Evolutionary conservation across 2,797 vertebrate species (phyloP).

Genomic region (Scleropages formosus): DNA sequence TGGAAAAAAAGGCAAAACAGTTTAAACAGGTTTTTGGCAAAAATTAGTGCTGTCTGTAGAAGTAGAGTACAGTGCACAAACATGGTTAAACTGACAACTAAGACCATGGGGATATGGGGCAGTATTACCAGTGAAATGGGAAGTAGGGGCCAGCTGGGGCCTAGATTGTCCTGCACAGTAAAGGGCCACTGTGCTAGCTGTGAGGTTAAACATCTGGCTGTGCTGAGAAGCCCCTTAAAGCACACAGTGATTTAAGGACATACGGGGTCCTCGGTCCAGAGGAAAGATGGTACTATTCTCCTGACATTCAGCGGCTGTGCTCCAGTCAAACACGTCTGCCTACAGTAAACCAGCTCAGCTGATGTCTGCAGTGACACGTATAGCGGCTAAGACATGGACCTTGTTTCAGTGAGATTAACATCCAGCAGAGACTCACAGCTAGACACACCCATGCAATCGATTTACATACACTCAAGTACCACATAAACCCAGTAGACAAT

Average conservation of each 20-base stretch:
- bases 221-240: conserved; percentile 41
- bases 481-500: conserved; percentile 47
- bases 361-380: conserved; percentile 37
- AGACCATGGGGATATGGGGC: not conserved
- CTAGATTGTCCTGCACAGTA: conserved; percentile 3
- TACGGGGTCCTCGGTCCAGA: conserved; percentile 50
- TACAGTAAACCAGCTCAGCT: conserved; percentile 35
- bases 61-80: too few species aligned
- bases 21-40: not conserved
- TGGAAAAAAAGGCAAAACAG: conserved; percentile 7
- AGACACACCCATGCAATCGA: conserved; percentile 35
- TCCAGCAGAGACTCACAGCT: conserved; percentile 43
- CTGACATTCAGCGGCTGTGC: conserved; percentile 32
- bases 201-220: not conserved
- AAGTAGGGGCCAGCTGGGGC: not conserved
- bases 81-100: too few species aligned
- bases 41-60: not conserved
- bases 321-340: conserved; percentile 44
- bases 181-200: not conserved
- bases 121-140: not conserved
- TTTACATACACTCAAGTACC: conserved; percentile 24
- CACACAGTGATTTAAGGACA: conserved; percentile 34
- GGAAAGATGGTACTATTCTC: conserved; percentile 23
- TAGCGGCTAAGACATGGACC: not conserved
- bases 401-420: conserved; percentile 31